Percentiles rank a stretch among this genome's conserved stretches.
Conservation (phyloP, 2,888 invertebrate genomes). For the Heteromyza rotundicornis region DNA sequence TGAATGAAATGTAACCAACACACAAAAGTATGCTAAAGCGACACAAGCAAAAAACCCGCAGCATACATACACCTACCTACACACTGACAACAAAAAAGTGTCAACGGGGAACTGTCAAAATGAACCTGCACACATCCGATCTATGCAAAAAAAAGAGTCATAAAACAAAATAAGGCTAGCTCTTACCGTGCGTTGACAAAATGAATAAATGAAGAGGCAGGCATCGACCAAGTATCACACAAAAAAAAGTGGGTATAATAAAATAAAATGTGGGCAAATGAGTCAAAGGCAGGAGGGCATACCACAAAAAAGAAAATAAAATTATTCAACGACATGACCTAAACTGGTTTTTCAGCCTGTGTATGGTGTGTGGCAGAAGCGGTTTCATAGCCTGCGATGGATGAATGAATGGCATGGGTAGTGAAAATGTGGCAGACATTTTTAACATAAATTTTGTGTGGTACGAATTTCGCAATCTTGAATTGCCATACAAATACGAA, state of each 20-base stretch:
- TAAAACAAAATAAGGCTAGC: not conserved
- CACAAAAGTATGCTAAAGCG: conserved; percentile 8
- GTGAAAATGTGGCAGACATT: no score
- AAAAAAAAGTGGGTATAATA: not conserved
- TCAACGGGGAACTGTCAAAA: conserved; percentile 1
- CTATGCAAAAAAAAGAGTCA: not conserved
- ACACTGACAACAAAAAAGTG: not conserved
- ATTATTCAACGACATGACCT: conserved; percentile 12
- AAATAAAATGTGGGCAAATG: conserved; percentile 26
- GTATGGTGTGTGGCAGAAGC: no score
- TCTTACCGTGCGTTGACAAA: conserved; percentile 32
- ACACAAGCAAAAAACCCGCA: not conserved
- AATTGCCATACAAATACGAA: no score
- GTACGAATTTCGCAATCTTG: no score
- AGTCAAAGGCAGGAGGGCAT: conserved; percentile 19
- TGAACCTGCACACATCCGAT: not conserved
- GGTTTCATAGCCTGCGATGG: no score
- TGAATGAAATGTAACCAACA: conserved; percentile 32
- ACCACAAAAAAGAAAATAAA: conserved; percentile 6
- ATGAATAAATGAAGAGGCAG: conserved; percentile 40
- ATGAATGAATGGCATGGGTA: no score
- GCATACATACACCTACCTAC: not conserved
- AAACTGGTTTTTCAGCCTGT: conserved; percentile 18
- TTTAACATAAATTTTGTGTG: no score
- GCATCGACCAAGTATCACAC: not conserved